phyloP scores from a whole-genome alignment of 30 jellyfish, hydroid and myxozoan genomes.

The Chironex yamaguchii region DNA sequence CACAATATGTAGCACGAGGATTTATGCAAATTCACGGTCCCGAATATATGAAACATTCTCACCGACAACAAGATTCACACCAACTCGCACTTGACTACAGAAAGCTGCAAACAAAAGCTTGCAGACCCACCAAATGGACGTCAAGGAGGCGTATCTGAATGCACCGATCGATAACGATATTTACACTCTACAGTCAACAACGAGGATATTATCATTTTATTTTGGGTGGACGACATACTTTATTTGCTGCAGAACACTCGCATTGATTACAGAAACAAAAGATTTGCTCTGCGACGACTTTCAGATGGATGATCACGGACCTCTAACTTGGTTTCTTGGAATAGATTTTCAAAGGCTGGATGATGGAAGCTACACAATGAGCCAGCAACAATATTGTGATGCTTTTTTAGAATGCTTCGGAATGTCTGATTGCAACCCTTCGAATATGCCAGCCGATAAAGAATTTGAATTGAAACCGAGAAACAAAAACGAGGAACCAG shows the following conservation, averaged over 20 bases:
- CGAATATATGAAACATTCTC: not conserved
- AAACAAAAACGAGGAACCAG: constrained; percentile 1
- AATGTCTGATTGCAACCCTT: constrained; percentile 20
- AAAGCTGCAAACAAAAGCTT: constrained; percentile 11
- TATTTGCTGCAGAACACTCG: not conserved
- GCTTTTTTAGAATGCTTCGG: constrained; percentile 13
- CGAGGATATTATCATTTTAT: not conserved
- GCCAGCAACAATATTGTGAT: constrained; percentile 16
- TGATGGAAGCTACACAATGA: constrained; percentile 24
- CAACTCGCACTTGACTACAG: constrained; percentile 7
- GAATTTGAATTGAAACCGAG: not conserved
- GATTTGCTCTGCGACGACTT: not conserved
- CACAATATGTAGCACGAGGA: constrained; percentile 40
- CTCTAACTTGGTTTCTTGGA: constrained; percentile 2
- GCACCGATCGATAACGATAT: constrained; percentile 42
- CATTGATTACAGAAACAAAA: not conserved
- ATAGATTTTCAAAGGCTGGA: not conserved
- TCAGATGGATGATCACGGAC: constrained; percentile 26
- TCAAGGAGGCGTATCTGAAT: constrained; percentile 45
- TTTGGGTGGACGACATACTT: constrained; percentile 2
- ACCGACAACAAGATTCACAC: constrained; percentile 29
- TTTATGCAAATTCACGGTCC: not conserved
- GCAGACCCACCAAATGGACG: constrained; percentile 40
- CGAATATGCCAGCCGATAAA: constrained; percentile 35
- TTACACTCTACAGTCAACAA: not conserved